A percentile compares a stretch with the other conserved stretches of the same genome.
These are phyloP conservation scores for Drosophila bocki DNA, from an alignment of 1,140 invertebrate genomes.

Conservation along the genomic window DNA sequence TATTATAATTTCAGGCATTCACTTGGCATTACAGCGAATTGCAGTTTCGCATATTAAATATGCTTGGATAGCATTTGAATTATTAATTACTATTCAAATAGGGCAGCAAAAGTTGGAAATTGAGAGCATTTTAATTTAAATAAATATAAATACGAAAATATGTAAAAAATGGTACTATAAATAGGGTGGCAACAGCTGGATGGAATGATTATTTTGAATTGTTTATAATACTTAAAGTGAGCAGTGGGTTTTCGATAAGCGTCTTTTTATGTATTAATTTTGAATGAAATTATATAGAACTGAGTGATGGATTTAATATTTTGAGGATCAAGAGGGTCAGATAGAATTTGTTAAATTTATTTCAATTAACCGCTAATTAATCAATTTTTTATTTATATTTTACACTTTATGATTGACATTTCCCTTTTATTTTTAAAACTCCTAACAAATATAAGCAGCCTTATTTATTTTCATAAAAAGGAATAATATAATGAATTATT, in stretches of 20 bases:
- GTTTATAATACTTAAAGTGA: not conserved
- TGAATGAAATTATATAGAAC: too few relatives aligned
- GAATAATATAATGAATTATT: too few relatives aligned
- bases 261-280: too few relatives aligned
- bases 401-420: too few relatives aligned
- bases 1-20: slow-evolving; percentile 75
- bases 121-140: slow-evolving; percentile 80
- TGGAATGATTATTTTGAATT: slow-evolving; percentile 7
- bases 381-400: too few relatives aligned
- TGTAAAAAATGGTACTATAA: slow-evolving; percentile 61
- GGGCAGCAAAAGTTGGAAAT: slow-evolving; percentile 75
- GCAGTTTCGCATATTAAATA: slow-evolving; percentile 63
- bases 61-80: slow-evolving; percentile 72
- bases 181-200: slow-evolving; percentile 24
- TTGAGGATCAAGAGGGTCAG: too few relatives aligned
- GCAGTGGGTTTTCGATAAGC: slow-evolving; percentile 2
- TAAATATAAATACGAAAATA: slow-evolving; percentile 67
- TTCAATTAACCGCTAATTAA: too few relatives aligned
- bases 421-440: too few relatives aligned
- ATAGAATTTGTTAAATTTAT: too few relatives aligned
- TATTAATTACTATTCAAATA: slow-evolving; percentile 82
- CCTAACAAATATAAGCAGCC: too few relatives aligned
- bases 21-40: slow-evolving; percentile 54
- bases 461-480: too few relatives aligned
- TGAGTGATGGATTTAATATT: too few relatives aligned